Base-by-base conservation (phyloP, 2,888 invertebrate species). In the Xylota sylvarum region DNA sequence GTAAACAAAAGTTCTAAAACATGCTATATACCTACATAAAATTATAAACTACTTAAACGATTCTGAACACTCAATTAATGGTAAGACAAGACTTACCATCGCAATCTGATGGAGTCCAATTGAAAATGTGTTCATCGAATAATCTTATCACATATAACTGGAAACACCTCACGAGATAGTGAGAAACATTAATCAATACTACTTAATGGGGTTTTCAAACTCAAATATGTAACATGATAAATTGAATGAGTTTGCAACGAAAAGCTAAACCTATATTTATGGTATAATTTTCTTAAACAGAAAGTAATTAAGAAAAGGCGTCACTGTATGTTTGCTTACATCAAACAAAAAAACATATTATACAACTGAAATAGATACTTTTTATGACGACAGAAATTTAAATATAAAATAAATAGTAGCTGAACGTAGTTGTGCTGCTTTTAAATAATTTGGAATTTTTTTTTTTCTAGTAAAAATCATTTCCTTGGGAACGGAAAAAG, bases 241-340 rank as follows among this genome's bases (percentile, higher is more conserved):
- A 43, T 43, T 5, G 14, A 1, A 5, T 43, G 2, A 6, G 2
- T 43, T n/a, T 14, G 12, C 4, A 43, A 43, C 1, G 4, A 6
- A 7, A n/a, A 14, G 88, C 69, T 12, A 88, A 52, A 30, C 89
- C 88, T 12, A 89, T 62, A 1, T 88, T 65, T 85, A 87, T 84
- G 6, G 37, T 23, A 27, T 6, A n/a, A n/a, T 40, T 12, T 40
- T 35, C 40, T 5, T n/a, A 12, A 40, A 12, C 12, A n/a, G n/a
- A 40, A 40, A 40, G n/a, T 12, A 40, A 40, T 40, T 40, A 40
- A 4, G 4, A 40, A n/a, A 40, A n/a, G 12, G 12, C 12, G 40
- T 2, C 4, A 3, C 12, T 7, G 40, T 40, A 40, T 4, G 12
- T 9, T 37, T 37, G 6, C 5, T n/a, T 40, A 40, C 40, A 12